A percentile compares a stretch with the other conserved stretches of the same genome.
These are phyloP conservation scores for Margarornis squamiger DNA, from an alignment of 2,797 vertebrate genomes.

Conservation along the genomic window DNA sequence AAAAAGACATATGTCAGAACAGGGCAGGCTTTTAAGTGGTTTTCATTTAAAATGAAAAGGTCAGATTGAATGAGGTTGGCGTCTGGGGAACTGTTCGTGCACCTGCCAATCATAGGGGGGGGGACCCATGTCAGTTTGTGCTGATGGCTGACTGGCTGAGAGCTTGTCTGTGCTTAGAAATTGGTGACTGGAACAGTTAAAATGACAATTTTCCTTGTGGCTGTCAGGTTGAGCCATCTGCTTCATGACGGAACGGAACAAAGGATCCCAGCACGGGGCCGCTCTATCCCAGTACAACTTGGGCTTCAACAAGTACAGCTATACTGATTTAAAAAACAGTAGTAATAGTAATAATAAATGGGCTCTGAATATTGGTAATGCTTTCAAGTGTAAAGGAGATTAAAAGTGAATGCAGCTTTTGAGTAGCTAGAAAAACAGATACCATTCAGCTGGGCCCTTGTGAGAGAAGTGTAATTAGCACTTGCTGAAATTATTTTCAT, in stretches of 20 bases:
- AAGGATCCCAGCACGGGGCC: not conserved
- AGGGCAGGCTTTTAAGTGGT: slow-evolving; percentile 38
- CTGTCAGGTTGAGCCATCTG: not conserved
- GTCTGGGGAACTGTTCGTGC: not conserved
- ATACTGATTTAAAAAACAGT: not conserved
- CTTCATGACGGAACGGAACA: not conserved
- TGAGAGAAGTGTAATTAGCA: not conserved
- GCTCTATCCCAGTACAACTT: not conserved
- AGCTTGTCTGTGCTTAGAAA: slow-evolving; percentile 13
- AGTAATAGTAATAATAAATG: not conserved
- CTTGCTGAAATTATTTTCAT: not conserved
- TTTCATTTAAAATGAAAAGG: slow-evolving; percentile 61
- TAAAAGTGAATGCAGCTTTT: not conserved
- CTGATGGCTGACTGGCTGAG: slow-evolving; percentile 12
- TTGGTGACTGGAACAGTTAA: slow-evolving; percentile 11
- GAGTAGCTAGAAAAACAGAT: not conserved
- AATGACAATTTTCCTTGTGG: not conserved
- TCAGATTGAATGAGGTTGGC: slow-evolving; percentile 39
- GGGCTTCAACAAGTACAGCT: not conserved
- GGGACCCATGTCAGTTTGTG: not conserved
- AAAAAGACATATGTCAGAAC: slow-evolving; percentile 15
- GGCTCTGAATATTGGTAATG: not conserved
- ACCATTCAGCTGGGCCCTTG: not conserved
- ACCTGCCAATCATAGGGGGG: not conserved
- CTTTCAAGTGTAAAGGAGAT: not conserved